Conservation (phyloP, 2,888 invertebrate species). For the Elysia crispata region DNA sequence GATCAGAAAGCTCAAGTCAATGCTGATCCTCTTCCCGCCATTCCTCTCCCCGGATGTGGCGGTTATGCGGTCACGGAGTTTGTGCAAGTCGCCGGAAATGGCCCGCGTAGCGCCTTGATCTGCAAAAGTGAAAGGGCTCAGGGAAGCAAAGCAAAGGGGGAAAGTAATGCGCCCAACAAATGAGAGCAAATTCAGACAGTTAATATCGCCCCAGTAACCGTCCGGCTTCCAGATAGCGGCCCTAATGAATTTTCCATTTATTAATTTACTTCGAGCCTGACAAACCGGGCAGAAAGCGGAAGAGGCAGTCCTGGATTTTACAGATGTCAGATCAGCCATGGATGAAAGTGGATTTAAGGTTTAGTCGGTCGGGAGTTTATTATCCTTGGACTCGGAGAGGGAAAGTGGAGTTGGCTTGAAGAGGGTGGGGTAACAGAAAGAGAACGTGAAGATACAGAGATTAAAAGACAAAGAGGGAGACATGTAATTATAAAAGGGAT, state of each 20-base stretch:
- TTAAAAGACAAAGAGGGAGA: no score
- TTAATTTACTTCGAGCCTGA: conserved; percentile 32
- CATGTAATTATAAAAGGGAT: no score
- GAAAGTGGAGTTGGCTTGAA: no score
- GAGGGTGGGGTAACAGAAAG: no score
- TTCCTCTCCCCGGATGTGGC: conserved; percentile 6
- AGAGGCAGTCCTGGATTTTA: background rate
- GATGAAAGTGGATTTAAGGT: no score
- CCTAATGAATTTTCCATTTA: conserved; percentile 49
- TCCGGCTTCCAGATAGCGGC: background rate
- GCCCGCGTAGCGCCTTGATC: conserved; percentile 39
- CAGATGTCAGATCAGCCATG: no score
- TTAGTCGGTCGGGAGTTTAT: no score
- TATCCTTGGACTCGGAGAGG: no score
- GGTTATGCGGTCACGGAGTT: conserved; percentile 28
- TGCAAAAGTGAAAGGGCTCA: conserved; percentile 42
- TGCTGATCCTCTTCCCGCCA: no score
- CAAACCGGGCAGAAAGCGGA: conserved; percentile 13
- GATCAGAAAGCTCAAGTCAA: no score
- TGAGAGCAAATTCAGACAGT: background rate
- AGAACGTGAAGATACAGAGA: no score
- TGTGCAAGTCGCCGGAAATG: conserved; percentile 42
- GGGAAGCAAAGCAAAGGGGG: conserved; percentile 3
- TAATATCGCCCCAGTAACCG: conserved; percentile 24
- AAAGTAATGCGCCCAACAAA: conserved; percentile 32